A percentile compares a stretch with the other conserved stretches of the same genome.
Evolutionary conservation across 2,113 vertebrate species (phyloP).

Genomic region (Nannospalax galili): DNA sequence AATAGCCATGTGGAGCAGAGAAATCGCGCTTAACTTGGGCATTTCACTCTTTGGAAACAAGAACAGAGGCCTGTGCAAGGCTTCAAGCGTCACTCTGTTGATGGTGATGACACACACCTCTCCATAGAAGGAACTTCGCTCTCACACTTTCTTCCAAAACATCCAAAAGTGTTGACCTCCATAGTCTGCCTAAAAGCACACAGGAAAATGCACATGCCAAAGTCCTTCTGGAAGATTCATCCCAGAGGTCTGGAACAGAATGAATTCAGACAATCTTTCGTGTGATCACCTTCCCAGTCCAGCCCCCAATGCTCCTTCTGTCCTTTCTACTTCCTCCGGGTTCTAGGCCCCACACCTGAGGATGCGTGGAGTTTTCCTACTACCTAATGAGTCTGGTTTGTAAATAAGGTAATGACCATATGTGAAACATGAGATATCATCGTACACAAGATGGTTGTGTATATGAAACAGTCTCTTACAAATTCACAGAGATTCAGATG

Average conservation of each 20-base stretch:
- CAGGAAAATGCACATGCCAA: background rate
- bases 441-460: background rate
- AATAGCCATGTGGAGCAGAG: background rate
- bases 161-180: background rate
- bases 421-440: background rate
- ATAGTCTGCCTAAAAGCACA: no score
- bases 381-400: background rate
- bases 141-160: background rate
- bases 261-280: background rate
- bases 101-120: background rate
- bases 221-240: background rate
- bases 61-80: background rate
- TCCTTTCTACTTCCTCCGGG: background rate
- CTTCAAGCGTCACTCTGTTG: background rate
- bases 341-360: background rate
- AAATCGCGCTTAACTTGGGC: background rate
- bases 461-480: no score
- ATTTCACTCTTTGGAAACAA: background rate
- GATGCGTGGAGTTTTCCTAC: background rate
- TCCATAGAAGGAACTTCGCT: background rate
- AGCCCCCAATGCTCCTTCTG: no score
- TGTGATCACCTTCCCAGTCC: no score
- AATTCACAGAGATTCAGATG: background rate
- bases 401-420: background rate
- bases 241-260: background rate